A percentile compares a stretch with the other conserved stretches of the same genome.
Conservation (phyloP, 2,888 invertebrate genomes). For the Luperina testacea region DNA sequence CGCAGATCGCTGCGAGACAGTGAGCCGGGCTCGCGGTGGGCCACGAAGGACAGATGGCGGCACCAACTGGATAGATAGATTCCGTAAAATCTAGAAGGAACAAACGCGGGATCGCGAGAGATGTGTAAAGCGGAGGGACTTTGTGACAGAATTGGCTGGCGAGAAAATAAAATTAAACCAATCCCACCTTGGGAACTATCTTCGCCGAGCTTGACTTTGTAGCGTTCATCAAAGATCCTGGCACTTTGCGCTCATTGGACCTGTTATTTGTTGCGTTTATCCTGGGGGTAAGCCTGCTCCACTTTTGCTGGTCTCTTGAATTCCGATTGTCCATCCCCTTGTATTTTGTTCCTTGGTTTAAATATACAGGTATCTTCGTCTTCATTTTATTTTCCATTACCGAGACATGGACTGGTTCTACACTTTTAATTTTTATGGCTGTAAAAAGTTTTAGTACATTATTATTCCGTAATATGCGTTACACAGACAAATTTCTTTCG, state of each 20-base stretch:
- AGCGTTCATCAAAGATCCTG: constrained; percentile 88
- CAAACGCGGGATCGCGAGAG: not conserved
- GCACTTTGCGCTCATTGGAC: constrained; percentile 69
- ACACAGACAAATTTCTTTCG: not conserved
- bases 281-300: constrained; percentile 24
- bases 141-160: not conserved
- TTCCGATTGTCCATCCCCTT: constrained; percentile 52
- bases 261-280: constrained; percentile 41
- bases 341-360: constrained; percentile 69
- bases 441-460: constrained; percentile 50
- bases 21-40: not conserved
- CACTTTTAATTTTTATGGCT: constrained; percentile 71
- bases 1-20: not conserved
- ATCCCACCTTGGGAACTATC: constrained; percentile 80
- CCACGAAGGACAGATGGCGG: too few species aligned
- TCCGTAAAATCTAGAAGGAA: not conserved
- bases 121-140: not conserved
- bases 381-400: constrained; percentile 65
- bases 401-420: constrained; percentile 45
- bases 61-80: constrained; percentile 2
- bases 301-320: constrained; percentile 54
- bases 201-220: constrained; percentile 91
- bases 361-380: constrained; percentile 81
- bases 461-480: not conserved
- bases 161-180: not conserved